phyloP scores from a whole-genome alignment of 2,113 vertebrate species.

The Odobenus rosmarus region DNA sequence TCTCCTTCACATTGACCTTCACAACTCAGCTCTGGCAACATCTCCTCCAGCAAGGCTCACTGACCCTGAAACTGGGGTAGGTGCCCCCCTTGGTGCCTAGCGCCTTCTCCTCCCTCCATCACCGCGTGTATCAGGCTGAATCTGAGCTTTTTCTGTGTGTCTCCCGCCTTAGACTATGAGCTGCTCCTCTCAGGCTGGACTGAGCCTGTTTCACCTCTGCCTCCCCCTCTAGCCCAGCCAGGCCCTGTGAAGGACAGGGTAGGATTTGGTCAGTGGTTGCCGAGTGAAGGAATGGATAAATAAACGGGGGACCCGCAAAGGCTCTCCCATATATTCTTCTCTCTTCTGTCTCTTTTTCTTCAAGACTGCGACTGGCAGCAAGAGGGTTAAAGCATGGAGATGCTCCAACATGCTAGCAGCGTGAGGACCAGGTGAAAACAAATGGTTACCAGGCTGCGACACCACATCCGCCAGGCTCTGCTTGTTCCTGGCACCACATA shows the following conservation, averaged over 20 bases:
- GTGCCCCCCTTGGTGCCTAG: background rate
- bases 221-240: background rate
- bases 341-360: constrained; percentile 14
- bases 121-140: background rate
- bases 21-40: background rate
- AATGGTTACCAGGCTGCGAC: constrained; percentile 73
- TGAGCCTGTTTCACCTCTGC: background rate
- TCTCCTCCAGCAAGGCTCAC: background rate
- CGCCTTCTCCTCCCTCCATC: too few relatives aligned
- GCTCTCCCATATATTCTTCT: background rate
- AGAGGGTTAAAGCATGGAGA: constrained; percentile 69
- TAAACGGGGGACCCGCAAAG: background rate
- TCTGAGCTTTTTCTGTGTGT: background rate
- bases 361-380: constrained; percentile 23
- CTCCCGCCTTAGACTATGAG: background rate
- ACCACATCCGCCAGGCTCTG: constrained; percentile 63
- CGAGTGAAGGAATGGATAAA: background rate
- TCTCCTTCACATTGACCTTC: background rate
- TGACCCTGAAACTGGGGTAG: background rate
- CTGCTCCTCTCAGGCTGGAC: background rate
- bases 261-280: background rate
- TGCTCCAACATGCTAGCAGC: constrained; percentile 56
- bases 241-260: background rate
- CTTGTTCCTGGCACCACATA: constrained; percentile 68
- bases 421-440: constrained; percentile 74